Base-by-base conservation (phyloP, 2,888 invertebrate genomes). In the Pristionchus entomophagus region DNA sequence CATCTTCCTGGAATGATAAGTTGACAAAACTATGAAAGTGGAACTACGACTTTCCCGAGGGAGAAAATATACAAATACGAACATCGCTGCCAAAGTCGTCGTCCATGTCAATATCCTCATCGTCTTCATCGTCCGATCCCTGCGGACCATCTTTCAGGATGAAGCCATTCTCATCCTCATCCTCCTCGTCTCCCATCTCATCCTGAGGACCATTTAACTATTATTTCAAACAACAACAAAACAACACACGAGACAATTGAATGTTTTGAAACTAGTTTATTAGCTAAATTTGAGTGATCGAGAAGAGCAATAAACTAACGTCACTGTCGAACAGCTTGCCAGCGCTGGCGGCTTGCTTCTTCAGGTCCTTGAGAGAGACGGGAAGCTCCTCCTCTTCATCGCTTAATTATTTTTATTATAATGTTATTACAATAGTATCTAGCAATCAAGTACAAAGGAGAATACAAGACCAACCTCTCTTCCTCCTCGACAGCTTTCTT, bases 51-150 rank as follows among this genome's bases (percentile, higher is more conserved):
- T 10, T 12, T 59, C n/a, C n/a, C n/a, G n/a, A n/a, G n/a, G n/a
- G n/a, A n/a, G n/a, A 26, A 59, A n/a, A 8, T 22, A 6, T 59
- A 32, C 45, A 38, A 26, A 45, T 3, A 35, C 45, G 19, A n/a
- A 32, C 83, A 10, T 84, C 86, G 80, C 86, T 87, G 2, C 85
- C 84, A 69, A 85, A 88, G 78, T 89, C 89, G 80, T 88, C 89
- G 51, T 62, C 86, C 83, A 88, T 53, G 22, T 85, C 87, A 17
- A 87, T 87, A 32, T 83, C 84, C n/a, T 86, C 86, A 35, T 87
- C 87, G 8, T 83, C 82, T 38, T 80, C 86, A 32, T 41, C 86
- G 29, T 81, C 86, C 35, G 80, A 85, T 49, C 56, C 81, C 26
- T 35, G 38, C 19, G 59, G 82, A 4, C 56, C 56, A 32, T 80